Evolutionary conservation across 2,888 invertebrate species (phyloP).

Genomic region (Polymixis flavicincta): DNA sequence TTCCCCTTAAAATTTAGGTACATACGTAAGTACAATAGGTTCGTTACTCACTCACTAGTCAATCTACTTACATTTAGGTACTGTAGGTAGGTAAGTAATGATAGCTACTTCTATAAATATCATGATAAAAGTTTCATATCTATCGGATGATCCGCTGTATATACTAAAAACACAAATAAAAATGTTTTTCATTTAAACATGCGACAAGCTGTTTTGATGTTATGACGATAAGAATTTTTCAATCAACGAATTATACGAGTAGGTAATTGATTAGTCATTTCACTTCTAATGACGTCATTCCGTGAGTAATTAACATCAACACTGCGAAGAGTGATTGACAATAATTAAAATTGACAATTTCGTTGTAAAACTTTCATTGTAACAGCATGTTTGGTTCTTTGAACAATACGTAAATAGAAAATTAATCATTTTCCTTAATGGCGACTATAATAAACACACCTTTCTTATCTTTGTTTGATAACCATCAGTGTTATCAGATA

Average conservation of each 20-base stretch:
- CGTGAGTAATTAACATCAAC: constrained; percentile 39
- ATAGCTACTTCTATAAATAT: constrained; percentile 22
- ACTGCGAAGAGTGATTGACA: constrained; percentile 26
- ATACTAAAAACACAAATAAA: constrained; percentile 29
- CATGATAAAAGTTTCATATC: constrained; percentile 32
- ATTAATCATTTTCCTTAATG: constrained; percentile 43
- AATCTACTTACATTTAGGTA: too few species aligned
- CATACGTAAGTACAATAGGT: background rate
- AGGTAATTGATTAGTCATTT: constrained; percentile 39
- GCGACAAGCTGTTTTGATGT: constrained; percentile 30
- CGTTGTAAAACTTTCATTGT: constrained; percentile 8
- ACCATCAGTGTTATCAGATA: constrained; percentile 47
- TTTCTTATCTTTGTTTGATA: constrained; percentile 57
- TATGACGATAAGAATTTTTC: constrained; percentile 24
- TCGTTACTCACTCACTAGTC: background rate
- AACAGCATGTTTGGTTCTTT: constrained; percentile 11
- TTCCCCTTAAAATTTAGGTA: background rate
- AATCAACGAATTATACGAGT: constrained; percentile 25
- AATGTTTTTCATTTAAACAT: constrained; percentile 18
- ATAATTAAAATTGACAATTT: constrained; percentile 25
- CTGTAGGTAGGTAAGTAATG: too few species aligned
- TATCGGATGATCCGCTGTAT: constrained; percentile 1
- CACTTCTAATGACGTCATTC: constrained; percentile 30
- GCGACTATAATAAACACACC: constrained; percentile 37
- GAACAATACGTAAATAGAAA: constrained; percentile 21